Evolutionary conservation across 2,113 vertebrate species (phyloP), one percentile per base, ranked within the genome.

Genomic region (Noturus placidus): DNA sequence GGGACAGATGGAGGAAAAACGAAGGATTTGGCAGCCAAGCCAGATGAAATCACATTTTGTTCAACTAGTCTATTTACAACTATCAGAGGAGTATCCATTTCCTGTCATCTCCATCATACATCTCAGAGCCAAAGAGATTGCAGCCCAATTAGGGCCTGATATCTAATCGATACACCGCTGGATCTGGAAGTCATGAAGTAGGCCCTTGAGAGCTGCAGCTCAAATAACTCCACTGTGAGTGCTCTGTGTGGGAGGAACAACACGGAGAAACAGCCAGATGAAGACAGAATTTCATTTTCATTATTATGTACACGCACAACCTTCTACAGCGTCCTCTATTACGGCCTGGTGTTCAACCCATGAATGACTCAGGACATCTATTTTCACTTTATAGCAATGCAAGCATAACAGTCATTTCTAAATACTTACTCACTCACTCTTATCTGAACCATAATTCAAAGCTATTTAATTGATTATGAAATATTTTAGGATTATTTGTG

Each of bases 171-270:
- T 98, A 96, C 92, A 91, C 95, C 95, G 95, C 95, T 96, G 92
- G 93, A 97, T 96, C 96, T 98, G 97, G 96, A 97, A 96, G 96
- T 97, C 97, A 97, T 97, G 95, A 95, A 98, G 96, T 95, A 96
- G 95, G 95, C 97, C 95, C 96, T 88, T 94, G 97, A 97, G 97
- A 98, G 92, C 92, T 93, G 93, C 95, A 95, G 96, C 96, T 98
- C 96, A 98, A 97, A 98, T 98, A 97, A 97, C 96, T 96, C 93
- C 89, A 91, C 94, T 96, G 96, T 97, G 96, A 95, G 96, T 96
- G 95, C 95, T 92, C 30, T 52, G 74, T 63, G 74, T 85, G 87
- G 76, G 33, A 96, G 96, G 95, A 94, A 87, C 52, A 22, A 94
- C 38, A 20, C 17, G 57, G 15, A 56, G 74, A 52, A 54, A 54